Base-by-base conservation (phyloP, 2,888 invertebrate species). In the Perizoma flavofasciatum region DNA sequence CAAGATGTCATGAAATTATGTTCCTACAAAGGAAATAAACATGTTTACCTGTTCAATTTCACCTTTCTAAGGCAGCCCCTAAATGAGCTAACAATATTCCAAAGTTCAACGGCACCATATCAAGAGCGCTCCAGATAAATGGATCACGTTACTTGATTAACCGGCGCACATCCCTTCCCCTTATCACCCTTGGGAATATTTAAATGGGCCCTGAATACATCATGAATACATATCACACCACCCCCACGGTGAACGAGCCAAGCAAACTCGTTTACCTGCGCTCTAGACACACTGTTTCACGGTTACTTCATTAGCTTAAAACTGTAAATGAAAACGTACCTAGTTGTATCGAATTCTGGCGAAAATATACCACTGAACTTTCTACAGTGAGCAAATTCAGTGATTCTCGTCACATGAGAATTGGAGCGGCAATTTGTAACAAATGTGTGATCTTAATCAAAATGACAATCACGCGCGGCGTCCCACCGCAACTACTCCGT, bases 111-210 rank as follows among this genome's bases (percentile, higher is more conserved):
- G 81, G 82, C 82, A 82, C 82, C 83, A 83, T 89, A 90, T 89
- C 89, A 89, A 88, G 88, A 88, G 87, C 84, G 80, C 89, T 88
- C 85, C 82, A 88, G 88, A 91, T 91, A 91, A 91, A 91, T 89
- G 89, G 90, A 89, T 91, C 90, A 88, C 89, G 90, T 90, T 90
- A 91, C 91, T 90, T 91, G 90, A 91, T 91, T 91, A 91, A 90
- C 89, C 88, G 85, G 84, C 80, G 81, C 85, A 82, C 87, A 89
- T 88, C 88, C 88, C 88, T 85, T 79, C 88, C 86, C 89, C 85
- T 89, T 88, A 88, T 86, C 89, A 86, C 89, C 89, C 88, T 74
- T 83, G 89, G 89, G 90, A 89, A 91, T 90, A 89, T 90, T 91
- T 90, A 90, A 90, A 89, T 88, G 88, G 87, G 88, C 79, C 83